phyloP scores from a whole-genome alignment of 2,888 invertebrate species.

The Pocota personata region DNA sequence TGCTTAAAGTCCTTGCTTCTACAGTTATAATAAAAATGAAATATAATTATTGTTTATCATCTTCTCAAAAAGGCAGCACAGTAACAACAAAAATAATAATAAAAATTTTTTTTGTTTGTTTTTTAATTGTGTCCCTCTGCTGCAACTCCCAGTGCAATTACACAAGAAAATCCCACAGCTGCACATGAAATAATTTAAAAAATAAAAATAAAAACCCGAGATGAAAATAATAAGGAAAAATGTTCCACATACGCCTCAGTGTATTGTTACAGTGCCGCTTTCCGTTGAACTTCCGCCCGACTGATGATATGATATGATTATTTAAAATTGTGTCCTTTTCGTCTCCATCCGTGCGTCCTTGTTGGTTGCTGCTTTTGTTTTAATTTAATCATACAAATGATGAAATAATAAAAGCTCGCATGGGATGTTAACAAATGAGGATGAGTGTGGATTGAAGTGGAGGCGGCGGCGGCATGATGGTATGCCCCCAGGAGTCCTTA shows the following conservation, averaged over 20 bases:
- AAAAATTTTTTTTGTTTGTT: background rate
- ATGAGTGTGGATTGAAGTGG: slow-evolving; percentile 8
- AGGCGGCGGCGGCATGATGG: background rate
- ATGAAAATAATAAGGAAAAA: slow-evolving; percentile 46
- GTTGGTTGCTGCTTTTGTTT: slow-evolving; percentile 44
- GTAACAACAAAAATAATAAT: slow-evolving; percentile 2
- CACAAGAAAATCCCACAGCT: slow-evolving; percentile 25
- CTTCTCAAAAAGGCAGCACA: background rate
- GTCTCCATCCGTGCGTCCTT: slow-evolving; percentile 12
- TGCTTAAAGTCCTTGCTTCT: background rate
- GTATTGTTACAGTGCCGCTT: slow-evolving; percentile 44
- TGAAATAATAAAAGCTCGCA: slow-evolving; percentile 68
- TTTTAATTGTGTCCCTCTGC: slow-evolving; percentile 60
- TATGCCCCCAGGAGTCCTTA: slow-evolving; percentile 38
- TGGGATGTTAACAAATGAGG: slow-evolving; percentile 39
- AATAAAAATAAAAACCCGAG: background rate
- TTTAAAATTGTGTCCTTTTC: slow-evolving; percentile 68
- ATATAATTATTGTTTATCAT: slow-evolving; percentile 24
- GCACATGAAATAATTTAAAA: slow-evolving; percentile 18
- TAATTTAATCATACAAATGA: slow-evolving; percentile 73
- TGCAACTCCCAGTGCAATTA: slow-evolving; percentile 65
- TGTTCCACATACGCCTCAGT: slow-evolving; percentile 43
- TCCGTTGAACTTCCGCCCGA: slow-evolving; percentile 54
- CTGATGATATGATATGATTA: slow-evolving; percentile 66
- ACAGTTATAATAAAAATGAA: slow-evolving; percentile 1